A percentile compares a stretch with the other conserved stretches of the same genome.
Evolutionary conservation across 2,797 vertebrate genomes (phyloP).

Genomic region (Anniella stebbinsi): DNA sequence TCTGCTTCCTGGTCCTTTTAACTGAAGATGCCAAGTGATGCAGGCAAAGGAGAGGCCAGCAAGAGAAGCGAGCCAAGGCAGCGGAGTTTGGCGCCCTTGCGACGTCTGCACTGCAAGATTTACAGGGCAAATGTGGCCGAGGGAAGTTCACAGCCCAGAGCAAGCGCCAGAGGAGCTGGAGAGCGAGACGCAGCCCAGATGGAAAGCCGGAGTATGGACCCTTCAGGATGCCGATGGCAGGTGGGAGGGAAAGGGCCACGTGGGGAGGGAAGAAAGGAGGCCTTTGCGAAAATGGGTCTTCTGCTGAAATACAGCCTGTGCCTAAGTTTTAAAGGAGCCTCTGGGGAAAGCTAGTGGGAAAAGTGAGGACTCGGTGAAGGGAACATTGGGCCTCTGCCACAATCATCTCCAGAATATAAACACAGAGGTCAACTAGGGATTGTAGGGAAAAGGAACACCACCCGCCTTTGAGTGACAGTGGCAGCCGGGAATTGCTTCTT

Average conservation of each 20-base stretch:
- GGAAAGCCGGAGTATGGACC: background rate
- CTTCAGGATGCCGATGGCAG: too few species aligned
- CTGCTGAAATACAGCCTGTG: background rate
- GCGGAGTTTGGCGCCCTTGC: background rate
- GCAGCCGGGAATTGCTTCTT: background rate
- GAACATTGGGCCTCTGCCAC: background rate
- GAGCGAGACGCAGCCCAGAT: background rate
- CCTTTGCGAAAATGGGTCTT: background rate
- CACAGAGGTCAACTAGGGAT: background rate
- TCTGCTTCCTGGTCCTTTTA: background rate
- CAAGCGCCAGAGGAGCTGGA: background rate
- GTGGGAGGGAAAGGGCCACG: too few species aligned
- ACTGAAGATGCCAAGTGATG: background rate
- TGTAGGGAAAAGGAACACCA: background rate
- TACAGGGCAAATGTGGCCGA: background rate
- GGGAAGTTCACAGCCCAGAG: background rate
- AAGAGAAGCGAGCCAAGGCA: background rate
- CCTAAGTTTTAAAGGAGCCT: background rate
- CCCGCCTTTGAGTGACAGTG: background rate
- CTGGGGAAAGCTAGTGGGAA: background rate
- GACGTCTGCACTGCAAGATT: background rate
- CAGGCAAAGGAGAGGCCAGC: conserved; percentile 6
- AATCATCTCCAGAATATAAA: background rate
- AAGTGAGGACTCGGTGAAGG: background rate
- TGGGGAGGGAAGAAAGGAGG: background rate